Evolutionary conservation across 2,797 vertebrate species (phyloP), one percentile per base, ranked within the genome.

Genomic region (Leuciscus waleckii): DNA sequence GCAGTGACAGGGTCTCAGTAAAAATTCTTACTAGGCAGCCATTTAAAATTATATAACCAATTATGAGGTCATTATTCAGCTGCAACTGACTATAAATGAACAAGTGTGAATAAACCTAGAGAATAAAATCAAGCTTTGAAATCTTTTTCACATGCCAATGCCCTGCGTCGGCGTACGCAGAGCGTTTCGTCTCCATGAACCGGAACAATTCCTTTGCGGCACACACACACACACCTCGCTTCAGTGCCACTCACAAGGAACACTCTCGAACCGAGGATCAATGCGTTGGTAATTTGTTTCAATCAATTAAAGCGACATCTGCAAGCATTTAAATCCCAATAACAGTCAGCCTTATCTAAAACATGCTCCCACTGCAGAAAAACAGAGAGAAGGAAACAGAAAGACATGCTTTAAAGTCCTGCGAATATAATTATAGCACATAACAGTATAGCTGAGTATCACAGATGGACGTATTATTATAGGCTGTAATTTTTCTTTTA

Each of bases 271-370:
- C 91, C 89, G 83, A 89, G 89, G 92, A 95, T 95, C 94, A 94
- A 94, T 94, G 92, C 84, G 83, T 90, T 90, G 89, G 92, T 94
- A 91, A 94, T 95, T 95, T 95, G 94, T 93, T 94, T 93, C 92
- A 83, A 95, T 95, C 94, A 95, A 94, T 95, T 95, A 95, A 95
- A 93, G 92, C 91, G 93, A 95, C 93, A 93, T 94, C 93, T 94
- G 93, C 91, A 93, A 93, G 92, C 76, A 93, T 94, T 95, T 94
- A 94, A 93, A 93, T 91, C 91, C 91, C 91, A 91, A 93, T 88
- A 87, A 87, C 71, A 81, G 81, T 79, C 71, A 87, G 51, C 35
- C 76, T 82, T 43, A 77, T 85, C 73, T 65, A 69, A 54, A 75
- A 61, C 63, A 63, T 81, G 35, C 75, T 78, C 76, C 23, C 71